These are phyloP conservation scores for Dendronephthya gigantea DNA, from an alignment of 64 coral and sea anemone species.

Conservation along the genomic window DNA sequence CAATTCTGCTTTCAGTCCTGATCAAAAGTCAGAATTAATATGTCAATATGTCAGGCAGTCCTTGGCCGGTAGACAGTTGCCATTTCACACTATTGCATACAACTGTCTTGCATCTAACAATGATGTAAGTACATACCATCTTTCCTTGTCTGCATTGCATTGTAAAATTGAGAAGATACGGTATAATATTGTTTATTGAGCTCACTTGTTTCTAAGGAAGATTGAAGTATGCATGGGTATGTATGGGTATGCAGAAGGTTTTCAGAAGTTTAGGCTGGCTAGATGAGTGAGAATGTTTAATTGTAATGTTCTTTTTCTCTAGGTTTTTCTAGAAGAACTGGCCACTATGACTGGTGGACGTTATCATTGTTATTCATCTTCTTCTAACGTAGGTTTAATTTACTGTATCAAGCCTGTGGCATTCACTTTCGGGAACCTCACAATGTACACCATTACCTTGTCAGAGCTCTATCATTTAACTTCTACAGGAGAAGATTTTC, in stretches of 20 bases:
- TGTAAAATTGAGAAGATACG: no score
- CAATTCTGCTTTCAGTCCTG: slow-evolving; percentile 36
- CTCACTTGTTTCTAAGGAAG: no score
- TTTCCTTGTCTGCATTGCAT: no score
- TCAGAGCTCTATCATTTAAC: no score
- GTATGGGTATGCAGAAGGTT: no score
- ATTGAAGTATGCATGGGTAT: no score
- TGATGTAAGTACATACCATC: neutral
- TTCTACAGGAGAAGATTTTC: slow-evolving; percentile 85
- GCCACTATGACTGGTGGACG: slow-evolving; percentile 68
- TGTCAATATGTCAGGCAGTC: slow-evolving; percentile 53
- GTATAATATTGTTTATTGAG: no score
- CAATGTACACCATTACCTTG: no score
- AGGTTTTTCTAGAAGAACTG: slow-evolving; percentile 83
- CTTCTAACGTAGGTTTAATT: slow-evolving; percentile 59
- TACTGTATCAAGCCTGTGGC: no score
- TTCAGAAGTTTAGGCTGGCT: neutral
- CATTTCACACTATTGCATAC: neutral
- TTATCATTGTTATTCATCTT: slow-evolving; percentile 91
- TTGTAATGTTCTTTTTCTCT: neutral
- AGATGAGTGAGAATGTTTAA: no score
- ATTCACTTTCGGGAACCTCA: no score
- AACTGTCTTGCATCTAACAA: neutral
- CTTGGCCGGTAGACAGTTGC: slow-evolving; percentile 6
- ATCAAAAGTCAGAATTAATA: slow-evolving; percentile 69